These are phyloP conservation scores for Neodon shergylaensis DNA, from an alignment of 2,113 vertebrate genomes.

Conservation along the genomic window DNA sequence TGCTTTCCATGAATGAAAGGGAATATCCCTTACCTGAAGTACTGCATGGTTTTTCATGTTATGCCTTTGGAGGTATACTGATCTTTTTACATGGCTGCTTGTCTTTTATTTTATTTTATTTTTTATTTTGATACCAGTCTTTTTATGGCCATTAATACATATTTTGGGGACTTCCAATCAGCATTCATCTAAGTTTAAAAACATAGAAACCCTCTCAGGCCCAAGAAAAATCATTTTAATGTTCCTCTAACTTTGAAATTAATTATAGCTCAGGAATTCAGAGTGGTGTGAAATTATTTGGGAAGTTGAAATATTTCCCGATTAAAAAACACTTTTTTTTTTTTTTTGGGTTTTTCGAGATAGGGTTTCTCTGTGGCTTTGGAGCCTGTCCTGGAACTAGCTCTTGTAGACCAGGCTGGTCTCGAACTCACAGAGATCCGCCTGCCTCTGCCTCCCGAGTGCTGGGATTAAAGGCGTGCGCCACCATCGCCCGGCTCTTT, in stretches of 20 bases:
- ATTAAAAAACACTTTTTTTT: background rate
- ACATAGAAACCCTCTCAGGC: background rate
- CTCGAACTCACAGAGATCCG: too few species aligned
- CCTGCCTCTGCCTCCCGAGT: too few species aligned
- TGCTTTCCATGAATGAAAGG: background rate
- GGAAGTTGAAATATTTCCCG: conserved; percentile 49
- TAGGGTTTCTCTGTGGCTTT: too few species aligned
- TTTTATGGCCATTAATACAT: background rate
- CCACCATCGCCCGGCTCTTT: too few species aligned
- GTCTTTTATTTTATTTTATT: background rate
- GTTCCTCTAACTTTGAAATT: conserved; percentile 51
- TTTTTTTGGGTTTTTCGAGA: too few species aligned
- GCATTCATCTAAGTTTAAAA: background rate
- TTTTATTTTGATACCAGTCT: background rate
- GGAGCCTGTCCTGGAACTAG: too few species aligned
- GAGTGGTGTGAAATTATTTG: conserved; percentile 53
- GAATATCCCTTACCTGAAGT: background rate
- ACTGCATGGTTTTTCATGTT: conserved; percentile 7
- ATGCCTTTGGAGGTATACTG: conserved; percentile 36
- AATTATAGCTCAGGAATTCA: conserved; percentile 40
- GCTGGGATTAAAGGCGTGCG: too few species aligned
- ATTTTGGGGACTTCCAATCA: conserved; percentile 1
- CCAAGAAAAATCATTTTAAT: conserved; percentile 20
- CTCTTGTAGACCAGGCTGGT: too few species aligned
- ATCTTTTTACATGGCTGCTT: background rate